These are phyloP conservation scores for Apantesis nais DNA, from an alignment of 2,888 invertebrate species.

Conservation along the genomic window DNA sequence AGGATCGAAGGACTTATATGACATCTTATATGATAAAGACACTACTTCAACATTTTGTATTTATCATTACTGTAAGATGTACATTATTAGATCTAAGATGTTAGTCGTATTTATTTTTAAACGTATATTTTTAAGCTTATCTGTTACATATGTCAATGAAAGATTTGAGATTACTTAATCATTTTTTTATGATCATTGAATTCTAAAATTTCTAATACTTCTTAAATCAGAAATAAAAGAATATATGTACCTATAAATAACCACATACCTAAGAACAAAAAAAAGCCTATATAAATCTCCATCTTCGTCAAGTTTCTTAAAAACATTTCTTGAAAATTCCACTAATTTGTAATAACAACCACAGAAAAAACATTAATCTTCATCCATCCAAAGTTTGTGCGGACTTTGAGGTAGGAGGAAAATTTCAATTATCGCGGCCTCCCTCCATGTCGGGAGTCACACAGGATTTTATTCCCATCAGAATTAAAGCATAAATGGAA, in stretches of 20 bases:
- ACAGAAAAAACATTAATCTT: constrained; percentile 53
- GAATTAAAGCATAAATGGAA: constrained; percentile 70
- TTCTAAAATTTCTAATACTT: not conserved
- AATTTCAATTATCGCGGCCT: constrained; percentile 68
- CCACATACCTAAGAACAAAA: constrained; percentile 16
- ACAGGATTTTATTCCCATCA: constrained; percentile 64
- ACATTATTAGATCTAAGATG: too few relatives aligned
- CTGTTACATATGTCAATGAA: not conserved
- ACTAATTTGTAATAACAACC: constrained; percentile 52
- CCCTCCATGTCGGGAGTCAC: constrained; percentile 53
- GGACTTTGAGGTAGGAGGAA: constrained; percentile 61
- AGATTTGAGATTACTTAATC: not conserved
- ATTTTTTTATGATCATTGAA: not conserved
- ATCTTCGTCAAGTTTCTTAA: constrained; percentile 26
- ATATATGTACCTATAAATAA: not conserved
- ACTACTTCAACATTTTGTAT: too few relatives aligned
- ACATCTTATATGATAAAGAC: too few relatives aligned
- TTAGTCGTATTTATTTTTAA: too few relatives aligned
- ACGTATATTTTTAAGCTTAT: not conserved
- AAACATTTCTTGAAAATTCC: constrained; percentile 36
- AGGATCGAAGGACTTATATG: not conserved
- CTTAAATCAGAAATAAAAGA: not conserved
- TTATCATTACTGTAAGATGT: too few relatives aligned
- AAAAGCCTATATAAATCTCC: constrained; percentile 34
- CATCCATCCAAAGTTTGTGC: constrained; percentile 51